Conservation (phyloP, 2,113 vertebrate species). For the Sula dactylatra region DNA sequence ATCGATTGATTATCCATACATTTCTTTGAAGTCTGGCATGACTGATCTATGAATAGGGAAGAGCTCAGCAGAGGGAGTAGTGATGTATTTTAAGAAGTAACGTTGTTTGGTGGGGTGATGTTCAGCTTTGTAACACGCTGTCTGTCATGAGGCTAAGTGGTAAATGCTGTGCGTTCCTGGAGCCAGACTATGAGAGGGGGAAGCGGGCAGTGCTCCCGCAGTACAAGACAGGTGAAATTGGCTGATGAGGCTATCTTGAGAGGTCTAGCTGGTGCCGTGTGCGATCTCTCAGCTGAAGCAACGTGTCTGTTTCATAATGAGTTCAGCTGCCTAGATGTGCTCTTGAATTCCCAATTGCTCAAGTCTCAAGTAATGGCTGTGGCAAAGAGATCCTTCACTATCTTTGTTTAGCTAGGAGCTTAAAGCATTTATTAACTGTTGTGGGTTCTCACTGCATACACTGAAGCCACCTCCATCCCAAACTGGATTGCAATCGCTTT, state of each 20-base stretch:
- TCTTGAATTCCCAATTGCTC: not conserved
- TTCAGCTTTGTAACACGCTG: not conserved
- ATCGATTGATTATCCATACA: not conserved
- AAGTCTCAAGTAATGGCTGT: not conserved
- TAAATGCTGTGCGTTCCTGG: not conserved
- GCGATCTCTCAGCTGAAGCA: not conserved
- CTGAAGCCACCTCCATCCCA: not conserved
- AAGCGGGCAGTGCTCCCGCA: not conserved
- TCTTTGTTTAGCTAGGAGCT: not conserved
- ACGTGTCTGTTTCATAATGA: fast-evolving
- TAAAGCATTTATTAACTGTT: not conserved
- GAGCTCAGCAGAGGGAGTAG: not conserved
- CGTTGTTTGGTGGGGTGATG: not conserved
- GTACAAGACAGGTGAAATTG: not conserved
- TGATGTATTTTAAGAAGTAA: not conserved
- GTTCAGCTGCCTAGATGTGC: not conserved
- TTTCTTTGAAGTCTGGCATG: not conserved
- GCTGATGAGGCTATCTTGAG: not conserved
- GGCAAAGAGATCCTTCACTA: not conserved
- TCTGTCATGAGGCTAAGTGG: not conserved
- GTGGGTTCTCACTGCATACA: not conserved
- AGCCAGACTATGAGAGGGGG: not conserved
- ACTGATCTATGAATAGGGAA: no score
- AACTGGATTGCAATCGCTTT: not conserved
- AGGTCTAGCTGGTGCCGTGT: not conserved